phyloP scores from a whole-genome alignment of 2,113 vertebrate genomes.

The Saccopteryx leptura region DNA sequence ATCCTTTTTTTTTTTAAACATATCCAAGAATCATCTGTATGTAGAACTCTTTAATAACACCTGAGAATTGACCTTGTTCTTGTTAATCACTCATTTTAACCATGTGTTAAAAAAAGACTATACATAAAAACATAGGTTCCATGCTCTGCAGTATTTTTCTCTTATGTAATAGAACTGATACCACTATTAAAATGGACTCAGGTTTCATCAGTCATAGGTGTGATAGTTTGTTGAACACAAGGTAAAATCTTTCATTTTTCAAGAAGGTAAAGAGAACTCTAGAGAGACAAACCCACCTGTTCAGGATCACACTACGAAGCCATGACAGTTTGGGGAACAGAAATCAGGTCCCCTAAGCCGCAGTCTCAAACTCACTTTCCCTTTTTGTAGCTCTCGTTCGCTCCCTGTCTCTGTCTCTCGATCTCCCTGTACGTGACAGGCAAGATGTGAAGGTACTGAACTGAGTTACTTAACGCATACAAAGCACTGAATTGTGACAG shows the following conservation, averaged over 20 bases:
- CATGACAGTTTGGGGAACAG: not conserved
- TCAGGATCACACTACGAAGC: not conserved
- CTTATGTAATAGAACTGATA: not conserved
- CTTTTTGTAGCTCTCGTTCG: not conserved
- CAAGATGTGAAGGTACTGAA: not conserved
- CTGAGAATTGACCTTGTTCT: not conserved
- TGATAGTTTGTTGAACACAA: not conserved
- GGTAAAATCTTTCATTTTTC: not conserved
- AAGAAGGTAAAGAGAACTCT: not conserved
- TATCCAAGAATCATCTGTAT: not conserved
- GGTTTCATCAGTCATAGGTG: not conserved
- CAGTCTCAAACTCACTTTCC: not conserved
- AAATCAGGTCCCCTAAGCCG: not conserved
- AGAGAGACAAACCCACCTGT: not conserved
- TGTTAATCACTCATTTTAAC: not conserved
- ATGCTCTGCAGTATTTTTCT: not conserved
- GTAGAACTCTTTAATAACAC: not conserved
- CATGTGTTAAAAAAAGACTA: not conserved
- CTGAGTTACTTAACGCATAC: not conserved
- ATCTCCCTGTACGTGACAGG: not conserved
- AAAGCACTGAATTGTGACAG: accelerated
- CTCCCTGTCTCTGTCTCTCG: accelerated
- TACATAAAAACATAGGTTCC: not conserved
- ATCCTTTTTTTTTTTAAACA: not conserved
- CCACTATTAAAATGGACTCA: not conserved